phyloP scores from a whole-genome alignment of 2,113 vertebrate genomes.

The Onychorhynchus coronatus region DNA sequence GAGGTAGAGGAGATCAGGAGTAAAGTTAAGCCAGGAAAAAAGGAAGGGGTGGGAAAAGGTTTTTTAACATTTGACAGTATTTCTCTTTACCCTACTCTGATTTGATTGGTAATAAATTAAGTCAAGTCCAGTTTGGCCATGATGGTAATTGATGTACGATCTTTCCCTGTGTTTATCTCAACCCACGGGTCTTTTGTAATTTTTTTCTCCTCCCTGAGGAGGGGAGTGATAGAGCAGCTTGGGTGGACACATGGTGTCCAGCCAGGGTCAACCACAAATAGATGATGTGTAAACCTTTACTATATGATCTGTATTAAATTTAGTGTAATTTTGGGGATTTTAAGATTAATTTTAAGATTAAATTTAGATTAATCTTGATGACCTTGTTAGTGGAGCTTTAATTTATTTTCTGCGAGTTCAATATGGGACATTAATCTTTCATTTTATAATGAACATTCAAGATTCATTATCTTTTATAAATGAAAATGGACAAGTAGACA shows the following conservation, averaged over 20 bases:
- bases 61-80: not conserved
- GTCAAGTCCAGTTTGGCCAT: not conserved
- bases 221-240: not conserved
- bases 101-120: not conserved
- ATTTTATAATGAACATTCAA: constrained; percentile 13
- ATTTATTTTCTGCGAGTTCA: not conserved
- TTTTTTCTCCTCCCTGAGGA: not conserved
- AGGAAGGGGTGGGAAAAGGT: not conserved
- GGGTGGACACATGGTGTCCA: not conserved
- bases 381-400: not conserved
- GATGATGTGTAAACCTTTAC: not conserved
- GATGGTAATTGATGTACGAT: not conserved
- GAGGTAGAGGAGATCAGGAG: not conserved
- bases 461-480: constrained; percentile 6
- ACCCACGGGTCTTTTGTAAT: not conserved
- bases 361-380: not conserved
- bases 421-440: not conserved
- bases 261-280: not conserved
- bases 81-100: not conserved
- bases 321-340: not conserved
- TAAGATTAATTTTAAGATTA: constrained; percentile 6
- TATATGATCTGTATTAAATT: not conserved
- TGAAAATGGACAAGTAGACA: not conserved
- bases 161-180: not conserved
- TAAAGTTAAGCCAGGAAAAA: not conserved